Conservation (phyloP, 2,888 invertebrate species). For the Bedellia somnulentella region DNA sequence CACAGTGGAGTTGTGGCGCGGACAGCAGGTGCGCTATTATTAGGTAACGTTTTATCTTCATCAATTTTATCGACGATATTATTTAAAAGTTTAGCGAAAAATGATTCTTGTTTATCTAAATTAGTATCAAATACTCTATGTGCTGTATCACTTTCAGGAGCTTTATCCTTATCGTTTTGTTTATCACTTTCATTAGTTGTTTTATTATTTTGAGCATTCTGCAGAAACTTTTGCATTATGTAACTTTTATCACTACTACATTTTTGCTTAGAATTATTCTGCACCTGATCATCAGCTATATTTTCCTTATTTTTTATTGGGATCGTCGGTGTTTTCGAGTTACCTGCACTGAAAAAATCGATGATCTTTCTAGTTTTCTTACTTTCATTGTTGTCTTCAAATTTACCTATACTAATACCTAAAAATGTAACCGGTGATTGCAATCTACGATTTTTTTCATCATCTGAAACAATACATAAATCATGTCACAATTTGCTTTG, state of each 20-base stretch:
- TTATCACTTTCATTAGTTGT: constrained; percentile 14
- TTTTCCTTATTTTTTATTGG: too few relatives aligned
- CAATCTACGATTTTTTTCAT: constrained; percentile 29
- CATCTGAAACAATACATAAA: constrained; percentile 23
- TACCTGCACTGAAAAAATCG: constrained; percentile 56
- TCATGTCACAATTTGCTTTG: neutral
- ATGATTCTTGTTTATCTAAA: constrained; percentile 43
- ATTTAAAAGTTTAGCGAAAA: constrained; percentile 43
- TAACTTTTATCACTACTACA: constrained; percentile 26
- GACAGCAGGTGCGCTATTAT: constrained; percentile 6
- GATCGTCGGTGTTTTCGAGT: too few relatives aligned
- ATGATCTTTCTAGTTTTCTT: constrained; percentile 60
- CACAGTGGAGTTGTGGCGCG: constrained; percentile 24
- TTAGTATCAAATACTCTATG: constrained; percentile 17
- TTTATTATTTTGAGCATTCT: constrained; percentile 13
- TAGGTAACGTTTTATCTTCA: constrained; percentile 1
- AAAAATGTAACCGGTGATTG: constrained; percentile 67
- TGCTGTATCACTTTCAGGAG: neutral
- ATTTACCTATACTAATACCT: constrained; percentile 79
- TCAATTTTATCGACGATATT: constrained; percentile 1
- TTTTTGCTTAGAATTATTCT: neutral
- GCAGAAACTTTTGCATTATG: constrained; percentile 28
- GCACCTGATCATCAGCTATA: constrained; percentile 2
- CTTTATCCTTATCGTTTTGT: neutral
- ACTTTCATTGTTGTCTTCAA: constrained; percentile 59